Conservation (phyloP, 2,113 vertebrate species). For the Lepus americanus region DNA sequence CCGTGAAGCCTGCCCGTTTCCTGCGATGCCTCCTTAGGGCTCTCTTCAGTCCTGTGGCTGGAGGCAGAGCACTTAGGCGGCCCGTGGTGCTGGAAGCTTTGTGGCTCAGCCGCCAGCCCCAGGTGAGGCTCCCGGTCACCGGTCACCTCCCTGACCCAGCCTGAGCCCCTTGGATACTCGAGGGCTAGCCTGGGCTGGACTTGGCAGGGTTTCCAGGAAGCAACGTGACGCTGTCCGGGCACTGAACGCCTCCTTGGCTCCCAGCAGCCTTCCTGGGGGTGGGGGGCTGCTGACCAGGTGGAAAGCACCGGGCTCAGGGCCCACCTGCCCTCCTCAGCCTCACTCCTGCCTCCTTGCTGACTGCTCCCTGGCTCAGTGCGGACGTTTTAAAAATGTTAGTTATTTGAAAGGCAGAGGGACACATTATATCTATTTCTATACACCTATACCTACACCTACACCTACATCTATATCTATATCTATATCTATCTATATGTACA, state of each 20-base stretch:
- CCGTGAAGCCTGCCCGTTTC: neutral
- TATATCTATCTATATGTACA: too few relatives aligned
- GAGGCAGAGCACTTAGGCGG: neutral
- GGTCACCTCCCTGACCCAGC: neutral
- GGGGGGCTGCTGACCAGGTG: neutral
- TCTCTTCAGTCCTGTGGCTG: conserved; percentile 15
- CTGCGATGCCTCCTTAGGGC: neutral
- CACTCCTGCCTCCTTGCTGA: neutral
- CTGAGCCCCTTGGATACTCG: neutral
- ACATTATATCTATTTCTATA: too few relatives aligned
- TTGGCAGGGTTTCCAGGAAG: neutral
- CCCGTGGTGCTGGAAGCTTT: neutral
- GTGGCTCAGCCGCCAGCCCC: neutral
- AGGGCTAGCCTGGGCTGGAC: neutral
- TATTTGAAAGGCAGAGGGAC: too few relatives aligned
- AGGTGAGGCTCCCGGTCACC: neutral
- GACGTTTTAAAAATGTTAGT: neutral
- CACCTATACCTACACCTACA: too few relatives aligned
- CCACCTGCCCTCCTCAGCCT: neutral
- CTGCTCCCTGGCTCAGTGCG: neutral
- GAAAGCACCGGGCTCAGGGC: neutral
- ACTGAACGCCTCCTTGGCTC: neutral
- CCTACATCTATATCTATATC: too few relatives aligned
- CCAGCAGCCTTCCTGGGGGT: neutral
- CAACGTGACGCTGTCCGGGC: too few relatives aligned